These are phyloP conservation scores for Siniperca knerii DNA, from an alignment of 2,113 vertebrate species.

Conservation along the genomic window DNA sequence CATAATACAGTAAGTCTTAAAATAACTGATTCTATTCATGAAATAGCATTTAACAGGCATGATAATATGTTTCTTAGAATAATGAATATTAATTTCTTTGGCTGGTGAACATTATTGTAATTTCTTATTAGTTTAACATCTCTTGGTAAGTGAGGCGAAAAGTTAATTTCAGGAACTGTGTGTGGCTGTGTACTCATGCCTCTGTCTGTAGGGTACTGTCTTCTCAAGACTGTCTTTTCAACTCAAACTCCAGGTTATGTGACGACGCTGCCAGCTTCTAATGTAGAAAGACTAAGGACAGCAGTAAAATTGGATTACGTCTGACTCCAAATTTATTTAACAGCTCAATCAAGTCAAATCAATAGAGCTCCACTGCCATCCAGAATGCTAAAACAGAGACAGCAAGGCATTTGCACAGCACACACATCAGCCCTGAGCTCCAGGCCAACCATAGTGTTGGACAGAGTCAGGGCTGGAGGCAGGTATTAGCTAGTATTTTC, in stretches of 20 bases:
- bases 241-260: conserved; percentile 32
- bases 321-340: conserved; percentile 72
- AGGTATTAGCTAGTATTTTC: conserved; percentile 1
- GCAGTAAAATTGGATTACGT: conserved; percentile 60
- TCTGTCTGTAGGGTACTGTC: not conserved
- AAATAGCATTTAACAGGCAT: not conserved
- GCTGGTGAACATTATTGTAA: conserved; percentile 20
- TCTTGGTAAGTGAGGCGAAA: conserved; percentile 17
- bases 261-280: conserved; percentile 49
- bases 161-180: conserved; percentile 15
- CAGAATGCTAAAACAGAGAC: conserved; percentile 58
- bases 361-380: conserved; percentile 50
- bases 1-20: not conserved
- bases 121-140: conserved; percentile 31
- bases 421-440: not conserved
- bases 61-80: conserved; percentile 16
- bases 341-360: conserved; percentile 75
- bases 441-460: not conserved
- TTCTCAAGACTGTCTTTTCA: conserved; percentile 41
- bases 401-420: not conserved
- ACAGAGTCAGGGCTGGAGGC: not conserved
- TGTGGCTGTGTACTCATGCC: not conserved
- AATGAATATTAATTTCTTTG: conserved; percentile 27
- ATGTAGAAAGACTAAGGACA: conserved; percentile 46
- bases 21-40: conserved; percentile 14